Percentiles rank a stretch among this genome's conserved stretches.
Evolutionary conservation across 2,888 invertebrate genomes (phyloP).

Genomic region (Apodemia hepburni): DNA sequence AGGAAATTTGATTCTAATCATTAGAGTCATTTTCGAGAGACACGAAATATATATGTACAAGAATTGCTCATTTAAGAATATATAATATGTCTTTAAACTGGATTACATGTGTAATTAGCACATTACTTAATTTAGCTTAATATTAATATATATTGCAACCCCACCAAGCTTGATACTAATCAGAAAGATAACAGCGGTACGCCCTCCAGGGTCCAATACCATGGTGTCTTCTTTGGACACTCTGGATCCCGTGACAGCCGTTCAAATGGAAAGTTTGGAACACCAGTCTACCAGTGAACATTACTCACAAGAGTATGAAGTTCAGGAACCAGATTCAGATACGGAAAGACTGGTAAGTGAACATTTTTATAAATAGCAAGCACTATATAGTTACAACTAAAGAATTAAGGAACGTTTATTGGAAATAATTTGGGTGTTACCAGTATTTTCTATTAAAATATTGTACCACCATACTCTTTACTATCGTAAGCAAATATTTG

Average conservation of each 20-base stretch:
- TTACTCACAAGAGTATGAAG: slow-evolving; percentile 65
- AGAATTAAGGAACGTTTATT: too few relatives aligned
- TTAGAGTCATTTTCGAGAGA: too few relatives aligned
- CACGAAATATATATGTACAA: too few relatives aligned
- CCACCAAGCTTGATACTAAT: slow-evolving; percentile 73
- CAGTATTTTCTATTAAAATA: too few relatives aligned
- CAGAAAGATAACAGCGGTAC: slow-evolving; percentile 75
- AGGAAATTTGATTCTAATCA: too few relatives aligned
- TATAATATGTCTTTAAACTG: too few relatives aligned
- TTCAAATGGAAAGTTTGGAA: slow-evolving; percentile 71
- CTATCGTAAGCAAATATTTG: too few relatives aligned
- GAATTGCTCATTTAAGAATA: too few relatives aligned
- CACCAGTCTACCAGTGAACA: slow-evolving; percentile 72
- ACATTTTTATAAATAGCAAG: neutral
- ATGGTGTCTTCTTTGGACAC: slow-evolving; percentile 90
- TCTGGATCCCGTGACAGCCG: slow-evolving; percentile 79
- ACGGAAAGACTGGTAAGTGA: slow-evolving; percentile 63
- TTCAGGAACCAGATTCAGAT: slow-evolving; percentile 73
- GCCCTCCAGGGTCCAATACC: slow-evolving; percentile 87
- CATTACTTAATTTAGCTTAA: slow-evolving; percentile 25
- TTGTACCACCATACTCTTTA: too few relatives aligned
- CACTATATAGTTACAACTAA: too few relatives aligned
- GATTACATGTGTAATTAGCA: slow-evolving; percentile 15
- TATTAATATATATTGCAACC: slow-evolving; percentile 42
- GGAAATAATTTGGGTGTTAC: too few relatives aligned